phyloP scores from a whole-genome alignment of 2,888 invertebrate species.

The Anticlea derivata region DNA sequence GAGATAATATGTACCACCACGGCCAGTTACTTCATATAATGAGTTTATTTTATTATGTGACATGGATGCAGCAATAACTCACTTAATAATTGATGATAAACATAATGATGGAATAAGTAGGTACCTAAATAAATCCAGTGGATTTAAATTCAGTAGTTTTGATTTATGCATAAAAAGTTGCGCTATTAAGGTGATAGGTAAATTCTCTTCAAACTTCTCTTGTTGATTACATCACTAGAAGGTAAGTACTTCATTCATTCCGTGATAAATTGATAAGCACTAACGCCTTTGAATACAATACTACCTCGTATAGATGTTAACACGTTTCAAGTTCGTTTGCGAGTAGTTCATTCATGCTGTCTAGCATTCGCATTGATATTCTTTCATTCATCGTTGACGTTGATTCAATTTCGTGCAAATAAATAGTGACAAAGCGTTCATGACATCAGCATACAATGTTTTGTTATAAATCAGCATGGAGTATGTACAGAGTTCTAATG shows the following conservation, averaged over 20 bases:
- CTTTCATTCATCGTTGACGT: slow-evolving; percentile 43
- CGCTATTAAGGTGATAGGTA: background rate
- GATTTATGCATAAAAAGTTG: too few species aligned
- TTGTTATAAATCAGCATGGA: background rate
- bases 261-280: slow-evolving; percentile 38
- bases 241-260: background rate
- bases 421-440: slow-evolving; percentile 12
- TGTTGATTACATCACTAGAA: background rate
- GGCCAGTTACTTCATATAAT: too few species aligned
- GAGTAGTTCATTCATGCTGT: slow-evolving; percentile 49
- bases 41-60: too few species aligned
- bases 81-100: too few species aligned
- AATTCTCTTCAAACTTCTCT: background rate
- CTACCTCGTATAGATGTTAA: slow-evolving; percentile 37
- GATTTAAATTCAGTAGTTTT: too few species aligned
- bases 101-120: too few species aligned
- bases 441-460: too few species aligned
- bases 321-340: slow-evolving; percentile 46
- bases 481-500: background rate
- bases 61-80: too few species aligned
- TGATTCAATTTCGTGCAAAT: slow-evolving; percentile 10
- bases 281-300: slow-evolving; percentile 39
- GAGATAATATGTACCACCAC: too few species aligned
- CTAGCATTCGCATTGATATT: slow-evolving; percentile 50
- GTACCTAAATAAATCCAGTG: too few species aligned